These are phyloP conservation scores for Mimas tiliae DNA, from an alignment of 2,888 invertebrate genomes.

Conservation along the genomic window DNA sequence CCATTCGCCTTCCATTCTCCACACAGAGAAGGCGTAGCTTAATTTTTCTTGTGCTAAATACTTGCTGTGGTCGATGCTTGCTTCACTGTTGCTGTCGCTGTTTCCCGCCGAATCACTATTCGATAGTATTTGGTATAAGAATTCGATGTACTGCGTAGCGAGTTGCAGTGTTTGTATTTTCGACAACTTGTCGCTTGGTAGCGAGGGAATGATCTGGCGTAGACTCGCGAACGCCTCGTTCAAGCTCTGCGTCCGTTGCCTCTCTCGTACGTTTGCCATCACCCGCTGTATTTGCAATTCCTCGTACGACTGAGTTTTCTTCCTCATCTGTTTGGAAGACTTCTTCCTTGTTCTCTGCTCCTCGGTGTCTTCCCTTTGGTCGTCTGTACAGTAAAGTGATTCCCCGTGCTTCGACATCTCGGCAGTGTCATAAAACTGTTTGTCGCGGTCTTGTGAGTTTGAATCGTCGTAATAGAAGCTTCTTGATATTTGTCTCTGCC, in stretches of 20 bases:
- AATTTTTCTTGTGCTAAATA: slow-evolving; percentile 95
- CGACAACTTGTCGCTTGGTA: slow-evolving; percentile 98
- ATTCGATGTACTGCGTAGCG: slow-evolving; percentile 97
- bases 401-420: slow-evolving; percentile 56
- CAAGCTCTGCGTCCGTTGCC: slow-evolving; percentile 95
- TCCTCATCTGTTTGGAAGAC: slow-evolving; percentile 82
- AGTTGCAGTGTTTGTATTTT: slow-evolving; percentile 99
- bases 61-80: slow-evolving; percentile 85
- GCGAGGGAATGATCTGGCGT: slow-evolving; percentile 97
- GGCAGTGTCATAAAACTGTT: slow-evolving; percentile 59
- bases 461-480: slow-evolving; percentile 75
- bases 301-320: slow-evolving; percentile 88
- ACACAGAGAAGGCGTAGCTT: slow-evolving; percentile 97
- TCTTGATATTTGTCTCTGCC: slow-evolving; percentile 61
- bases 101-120: slow-evolving; percentile 70
- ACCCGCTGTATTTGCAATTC: slow-evolving; percentile 94
- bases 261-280: slow-evolving; percentile 98
- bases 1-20: slow-evolving; percentile 99
- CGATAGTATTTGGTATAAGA: slow-evolving; percentile 94
- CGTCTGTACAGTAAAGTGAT: slow-evolving; percentile 57
- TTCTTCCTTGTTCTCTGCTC: slow-evolving; percentile 72
- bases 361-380: slow-evolving; percentile 68
- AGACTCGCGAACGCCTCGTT: slow-evolving; percentile 98
- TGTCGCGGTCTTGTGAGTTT: slow-evolving; percentile 66
- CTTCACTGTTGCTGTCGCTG: slow-evolving; percentile 71